phyloP scores from a whole-genome alignment of 1,140 invertebrate genomes.

The Drosophila novamexicana region DNA sequence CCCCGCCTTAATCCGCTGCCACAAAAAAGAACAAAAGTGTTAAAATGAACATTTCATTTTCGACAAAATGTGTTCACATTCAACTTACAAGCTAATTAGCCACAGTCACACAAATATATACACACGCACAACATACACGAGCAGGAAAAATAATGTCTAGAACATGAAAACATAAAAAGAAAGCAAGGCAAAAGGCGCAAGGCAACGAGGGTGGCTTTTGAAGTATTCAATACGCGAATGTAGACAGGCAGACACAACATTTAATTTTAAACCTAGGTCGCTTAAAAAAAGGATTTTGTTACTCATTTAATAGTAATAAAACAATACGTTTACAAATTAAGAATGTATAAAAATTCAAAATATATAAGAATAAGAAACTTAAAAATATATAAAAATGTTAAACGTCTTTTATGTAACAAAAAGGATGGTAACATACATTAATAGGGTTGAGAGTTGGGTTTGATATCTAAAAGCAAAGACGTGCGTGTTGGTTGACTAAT shows the following conservation, averaged over 20 bases:
- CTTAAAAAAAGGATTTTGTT: no score
- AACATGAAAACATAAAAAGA: conserved; percentile 51
- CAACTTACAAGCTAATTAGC: conserved; percentile 76
- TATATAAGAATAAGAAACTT: no score
- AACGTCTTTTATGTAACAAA: no score
- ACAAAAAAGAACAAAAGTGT: conserved; percentile 67
- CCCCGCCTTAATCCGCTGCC: not conserved
- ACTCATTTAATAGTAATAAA: no score
- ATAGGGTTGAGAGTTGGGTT: no score
- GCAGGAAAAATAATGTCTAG: conserved; percentile 32
- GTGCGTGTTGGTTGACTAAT: no score
- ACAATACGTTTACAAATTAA: no score
- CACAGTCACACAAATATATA: conserved; percentile 41
- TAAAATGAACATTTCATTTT: conserved; percentile 65
- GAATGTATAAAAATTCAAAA: no score
- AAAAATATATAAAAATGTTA: no score
- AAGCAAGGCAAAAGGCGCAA: conserved; percentile 45
- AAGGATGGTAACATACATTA: no score
- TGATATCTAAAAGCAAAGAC: no score
- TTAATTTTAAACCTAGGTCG: no score
- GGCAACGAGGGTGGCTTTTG: conserved; percentile 4
- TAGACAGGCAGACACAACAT: not conserved
- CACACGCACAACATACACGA: conserved; percentile 15
- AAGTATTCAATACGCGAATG: not conserved
- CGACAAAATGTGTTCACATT: conserved; percentile 73